Evolutionary conservation across 2,113 vertebrate genomes (phyloP), one percentile per base, ranked within the genome.

Genomic region (Furnarius figulus): DNA sequence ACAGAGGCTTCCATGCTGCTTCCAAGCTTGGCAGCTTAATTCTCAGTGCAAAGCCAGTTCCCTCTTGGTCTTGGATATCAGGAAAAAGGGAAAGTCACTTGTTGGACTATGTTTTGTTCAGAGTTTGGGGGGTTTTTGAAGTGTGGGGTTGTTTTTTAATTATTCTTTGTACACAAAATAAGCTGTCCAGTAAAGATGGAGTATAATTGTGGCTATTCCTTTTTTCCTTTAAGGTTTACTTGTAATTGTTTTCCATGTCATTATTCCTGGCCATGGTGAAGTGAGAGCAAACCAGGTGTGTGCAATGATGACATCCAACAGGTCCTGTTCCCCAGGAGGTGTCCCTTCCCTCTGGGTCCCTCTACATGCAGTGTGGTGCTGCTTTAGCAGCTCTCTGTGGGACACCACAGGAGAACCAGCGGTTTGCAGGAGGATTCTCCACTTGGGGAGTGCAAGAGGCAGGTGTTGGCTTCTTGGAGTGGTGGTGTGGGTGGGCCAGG

Each of bases 391-490:
- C 75, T 59, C 15, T 4, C 63, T 70, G 21, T 5, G 28, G 28
- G n/a, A 9, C 2, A 6, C 42, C 44, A 17, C 52, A 31, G 44
- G 44, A 22, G 35, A 27, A 4, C 10, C 27, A 12, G 10, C 2
- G 8, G 27, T 55, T 31, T n/a, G 35, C 53, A 25, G 44, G 53
- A 68, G 49, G 7, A 1, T 8, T 14, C 11, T 21, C 55, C 1
- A 0, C 50, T 30, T 4, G 24, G 80, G 37, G 53, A 10, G 14
- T 0, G 9, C 3, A 31, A 31, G 22, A 15, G 37, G 19, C 37
- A 47, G 28, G 13, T 9, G 12, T 19, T 85, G 4, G 5, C 70
- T 44, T 52, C 46, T 31, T 2, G 1, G 1, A 1, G 44, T 22
- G 28, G 63, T 14, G n/a, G 23, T 3, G 5, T 33, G 56, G 50